A percentile compares a stretch with the other conserved stretches of the same genome.
These are phyloP conservation scores for Eublepharis macularius DNA, from an alignment of 2,113 vertebrate genomes.

Conservation along the genomic window DNA sequence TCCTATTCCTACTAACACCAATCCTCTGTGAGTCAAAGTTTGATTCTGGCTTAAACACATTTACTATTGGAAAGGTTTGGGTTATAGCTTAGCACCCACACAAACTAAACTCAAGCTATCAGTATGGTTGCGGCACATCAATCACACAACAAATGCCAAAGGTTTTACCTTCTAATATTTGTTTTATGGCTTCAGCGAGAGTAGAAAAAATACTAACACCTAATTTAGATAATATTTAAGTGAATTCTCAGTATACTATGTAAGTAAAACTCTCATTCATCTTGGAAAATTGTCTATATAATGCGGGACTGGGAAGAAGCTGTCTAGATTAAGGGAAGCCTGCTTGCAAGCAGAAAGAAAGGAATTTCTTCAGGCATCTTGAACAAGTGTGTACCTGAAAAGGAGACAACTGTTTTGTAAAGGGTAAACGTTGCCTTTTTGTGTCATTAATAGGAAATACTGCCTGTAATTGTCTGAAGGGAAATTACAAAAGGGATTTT, in stretches of 20 bases:
- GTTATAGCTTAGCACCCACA: slow-evolving; percentile 53
- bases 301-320: neutral
- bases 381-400: neutral
- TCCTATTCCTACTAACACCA: slow-evolving; percentile 30
- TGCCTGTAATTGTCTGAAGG: neutral
- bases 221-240: no score
- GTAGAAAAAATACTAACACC: no score
- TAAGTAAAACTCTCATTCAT: neutral
- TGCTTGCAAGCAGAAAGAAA: neutral
- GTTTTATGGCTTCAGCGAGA: no score
- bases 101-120: slow-evolving; percentile 38
- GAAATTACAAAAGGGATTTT: neutral
- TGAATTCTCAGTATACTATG: neutral
- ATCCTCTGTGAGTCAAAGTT: slow-evolving; percentile 49
- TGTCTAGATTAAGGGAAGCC: neutral
- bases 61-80: slow-evolving; percentile 32
- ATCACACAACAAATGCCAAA: slow-evolving; percentile 56
- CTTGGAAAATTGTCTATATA: neutral
- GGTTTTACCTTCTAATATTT: no score
- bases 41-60: slow-evolving; percentile 18
- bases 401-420: neutral
- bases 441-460: neutral
- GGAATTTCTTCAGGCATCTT: neutral
- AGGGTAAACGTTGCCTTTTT: neutral
- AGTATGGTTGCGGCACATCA: slow-evolving; percentile 54